phyloP scores from a whole-genome alignment of 37 sponge, comb jelly and placozoan species.

The Crambe crambe region DNA sequence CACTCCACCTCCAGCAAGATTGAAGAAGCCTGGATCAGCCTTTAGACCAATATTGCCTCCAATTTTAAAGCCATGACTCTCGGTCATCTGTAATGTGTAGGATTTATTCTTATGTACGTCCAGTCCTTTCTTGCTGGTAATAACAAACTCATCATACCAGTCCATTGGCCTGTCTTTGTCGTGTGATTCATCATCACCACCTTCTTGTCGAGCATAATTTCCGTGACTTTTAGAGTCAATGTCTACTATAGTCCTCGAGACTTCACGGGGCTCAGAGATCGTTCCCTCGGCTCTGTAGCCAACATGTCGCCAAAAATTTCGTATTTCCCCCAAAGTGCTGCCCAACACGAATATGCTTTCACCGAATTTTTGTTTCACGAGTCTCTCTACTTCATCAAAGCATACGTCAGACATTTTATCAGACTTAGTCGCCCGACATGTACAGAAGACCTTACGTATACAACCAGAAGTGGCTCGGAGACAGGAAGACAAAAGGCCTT shows the following conservation, averaged over 20 bases:
- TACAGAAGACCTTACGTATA: too few species aligned
- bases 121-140: background rate
- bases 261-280: background rate
- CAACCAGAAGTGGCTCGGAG: too few species aligned
- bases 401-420: background rate
- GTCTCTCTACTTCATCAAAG: background rate
- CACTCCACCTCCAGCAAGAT: background rate
- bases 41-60: background rate
- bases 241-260: background rate
- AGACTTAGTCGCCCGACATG: too few species aligned
- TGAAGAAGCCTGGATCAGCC: background rate
- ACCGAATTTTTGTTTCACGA: background rate
- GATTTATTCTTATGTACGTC: background rate
- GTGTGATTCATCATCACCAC: background rate
- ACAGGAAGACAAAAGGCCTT: too few species aligned
- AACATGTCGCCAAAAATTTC: background rate
- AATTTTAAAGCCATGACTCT: background rate
- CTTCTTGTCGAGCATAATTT: background rate
- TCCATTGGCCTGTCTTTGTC: background rate
- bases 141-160: constrained; percentile 6
- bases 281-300: background rate
- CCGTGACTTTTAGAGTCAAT: background rate
- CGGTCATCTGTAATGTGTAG: background rate
- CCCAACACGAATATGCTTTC: background rate
- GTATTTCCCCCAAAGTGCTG: background rate